phyloP scores from a whole-genome alignment of 2,797 vertebrate species.

The Neopelma chrysocephalum region DNA sequence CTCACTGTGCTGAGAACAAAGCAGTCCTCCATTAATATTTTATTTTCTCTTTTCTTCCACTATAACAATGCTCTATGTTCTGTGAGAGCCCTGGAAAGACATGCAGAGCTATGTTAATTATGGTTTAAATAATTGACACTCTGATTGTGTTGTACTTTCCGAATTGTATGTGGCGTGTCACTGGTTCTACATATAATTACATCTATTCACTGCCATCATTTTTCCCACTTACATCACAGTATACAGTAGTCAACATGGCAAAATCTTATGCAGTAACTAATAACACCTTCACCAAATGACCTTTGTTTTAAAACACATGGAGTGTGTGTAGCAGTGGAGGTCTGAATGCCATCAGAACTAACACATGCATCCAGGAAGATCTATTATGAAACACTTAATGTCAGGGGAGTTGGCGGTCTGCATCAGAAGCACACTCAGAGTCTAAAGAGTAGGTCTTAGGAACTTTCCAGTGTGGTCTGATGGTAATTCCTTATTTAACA shows the following conservation, averaged over 20 bases:
- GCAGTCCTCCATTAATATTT: constrained; percentile 94
- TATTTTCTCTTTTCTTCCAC: constrained; percentile 91
- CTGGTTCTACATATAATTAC: constrained; percentile 70
- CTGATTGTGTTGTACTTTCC: constrained; percentile 72
- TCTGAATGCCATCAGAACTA: constrained; percentile 16
- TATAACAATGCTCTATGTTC: constrained; percentile 88
- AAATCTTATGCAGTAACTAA: not conserved
- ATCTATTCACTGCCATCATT: constrained; percentile 60
- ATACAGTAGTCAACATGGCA: constrained; percentile 13
- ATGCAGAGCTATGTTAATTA: constrained; percentile 87
- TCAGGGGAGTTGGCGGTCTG: constrained; percentile 39
- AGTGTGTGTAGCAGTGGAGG: not conserved
- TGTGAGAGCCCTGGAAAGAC: constrained; percentile 77
- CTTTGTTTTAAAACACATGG: constrained; percentile 43
- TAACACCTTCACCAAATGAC: constrained; percentile 40
- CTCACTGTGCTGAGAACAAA: constrained; percentile 89
- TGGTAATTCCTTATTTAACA: constrained; percentile 43
- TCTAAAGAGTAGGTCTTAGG: constrained; percentile 19
- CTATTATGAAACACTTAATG: constrained; percentile 31
- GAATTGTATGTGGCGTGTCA: constrained; percentile 67
- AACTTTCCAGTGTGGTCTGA: constrained; percentile 36
- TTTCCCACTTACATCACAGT: constrained; percentile 31
- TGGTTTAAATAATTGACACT: constrained; percentile 82
- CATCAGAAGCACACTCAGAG: not conserved
- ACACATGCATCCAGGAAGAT: constrained; percentile 45